phyloP scores from a whole-genome alignment of 2,888 invertebrate species.

The Coenonympha glycerion region DNA sequence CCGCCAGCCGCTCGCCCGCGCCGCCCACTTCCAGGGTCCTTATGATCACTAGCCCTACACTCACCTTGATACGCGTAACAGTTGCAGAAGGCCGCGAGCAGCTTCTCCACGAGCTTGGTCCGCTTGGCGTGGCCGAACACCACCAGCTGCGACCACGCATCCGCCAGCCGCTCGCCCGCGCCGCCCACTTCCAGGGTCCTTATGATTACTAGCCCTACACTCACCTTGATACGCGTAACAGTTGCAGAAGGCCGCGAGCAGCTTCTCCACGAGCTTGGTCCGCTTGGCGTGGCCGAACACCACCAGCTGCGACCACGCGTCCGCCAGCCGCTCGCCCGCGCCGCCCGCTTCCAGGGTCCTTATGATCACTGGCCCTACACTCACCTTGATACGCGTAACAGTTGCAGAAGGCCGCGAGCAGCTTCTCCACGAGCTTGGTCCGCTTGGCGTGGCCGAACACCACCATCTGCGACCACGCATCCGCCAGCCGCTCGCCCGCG shows the following conservation, averaged over 20 bases:
- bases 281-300: constrained; percentile 81
- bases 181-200: constrained; percentile 81
- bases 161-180: constrained; percentile 80
- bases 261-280: constrained; percentile 71
- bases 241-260: constrained; percentile 77
- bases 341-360: constrained; percentile 84
- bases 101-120: constrained; percentile 71
- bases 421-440: constrained; percentile 71
- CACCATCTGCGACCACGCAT: constrained; percentile 87
- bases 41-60: too few species aligned
- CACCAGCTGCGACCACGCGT: constrained; percentile 87
- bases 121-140: constrained; percentile 81
- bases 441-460: constrained; percentile 81
- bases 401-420: constrained; percentile 77
- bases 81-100: constrained; percentile 77
- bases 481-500: constrained; percentile 80
- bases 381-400: constrained; percentile 63
- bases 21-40: constrained; percentile 81
- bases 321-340: constrained; percentile 80
- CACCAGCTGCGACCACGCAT: constrained; percentile 87
- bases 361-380: too few species aligned
- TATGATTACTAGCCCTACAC: too few species aligned
- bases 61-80: constrained; percentile 63
- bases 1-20: constrained; percentile 80
- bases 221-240: constrained; percentile 63